Conservation (phyloP, 2,888 invertebrate species). For the Metalampra italica region DNA sequence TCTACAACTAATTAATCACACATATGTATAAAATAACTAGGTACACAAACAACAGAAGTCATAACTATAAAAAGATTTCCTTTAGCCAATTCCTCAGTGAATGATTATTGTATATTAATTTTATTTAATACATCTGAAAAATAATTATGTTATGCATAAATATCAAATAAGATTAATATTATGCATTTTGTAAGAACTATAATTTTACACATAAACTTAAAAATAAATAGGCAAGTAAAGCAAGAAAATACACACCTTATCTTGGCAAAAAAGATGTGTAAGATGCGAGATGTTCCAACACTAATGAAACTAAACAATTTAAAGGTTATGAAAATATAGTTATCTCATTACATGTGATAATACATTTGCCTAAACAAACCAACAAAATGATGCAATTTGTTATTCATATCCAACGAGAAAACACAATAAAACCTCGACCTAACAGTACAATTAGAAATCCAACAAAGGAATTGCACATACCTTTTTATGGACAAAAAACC, state of each 20-base stretch:
- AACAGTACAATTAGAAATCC: conserved; percentile 15
- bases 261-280: background rate
- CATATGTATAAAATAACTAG: no score
- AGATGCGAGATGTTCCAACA: background rate
- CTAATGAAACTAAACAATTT: conserved; percentile 6
- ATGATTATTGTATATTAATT: no score
- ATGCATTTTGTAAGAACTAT: no score
- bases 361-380: conserved; percentile 17
- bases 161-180: no score
- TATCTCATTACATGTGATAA: conserved; percentile 39
- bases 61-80: no score
- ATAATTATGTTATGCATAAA: no score
- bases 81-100: no score
- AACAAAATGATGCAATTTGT: conserved; percentile 27
- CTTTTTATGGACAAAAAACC: conserved; percentile 68
- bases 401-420: conserved; percentile 16
- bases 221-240: no score
- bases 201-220: no score
- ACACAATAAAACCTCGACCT: conserved; percentile 15
- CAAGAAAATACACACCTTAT: background rate
- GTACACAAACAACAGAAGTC: no score
- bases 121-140: no score
- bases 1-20: no score
- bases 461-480: conserved; percentile 27
- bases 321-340: conserved; percentile 43